phyloP scores from a whole-genome alignment of 2,797 vertebrate species.

The Sarcophilus harrisii region DNA sequence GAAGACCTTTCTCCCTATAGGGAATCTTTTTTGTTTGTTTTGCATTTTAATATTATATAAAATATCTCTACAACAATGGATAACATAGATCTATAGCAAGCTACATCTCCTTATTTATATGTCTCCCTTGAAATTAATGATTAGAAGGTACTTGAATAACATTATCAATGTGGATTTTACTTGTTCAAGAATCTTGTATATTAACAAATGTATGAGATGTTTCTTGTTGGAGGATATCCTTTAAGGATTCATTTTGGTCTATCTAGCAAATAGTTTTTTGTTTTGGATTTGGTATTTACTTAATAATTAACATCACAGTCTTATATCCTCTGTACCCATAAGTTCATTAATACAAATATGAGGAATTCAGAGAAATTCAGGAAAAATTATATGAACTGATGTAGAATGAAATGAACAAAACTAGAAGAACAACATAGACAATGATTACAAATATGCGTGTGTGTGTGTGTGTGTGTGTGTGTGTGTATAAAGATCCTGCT shows the following conservation, averaged over 20 bases:
- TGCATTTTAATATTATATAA: background rate
- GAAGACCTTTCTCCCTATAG: background rate
- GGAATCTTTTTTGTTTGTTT: background rate
- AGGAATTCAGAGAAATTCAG: background rate
- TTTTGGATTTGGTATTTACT: background rate
- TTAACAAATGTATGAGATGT: background rate
- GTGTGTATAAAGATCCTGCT: background rate
- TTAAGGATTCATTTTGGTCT: background rate
- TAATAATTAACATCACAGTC: background rate
- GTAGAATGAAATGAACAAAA: background rate
- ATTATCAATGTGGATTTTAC: background rate
- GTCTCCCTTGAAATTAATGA: background rate
- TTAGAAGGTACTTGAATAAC: background rate
- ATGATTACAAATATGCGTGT: background rate
- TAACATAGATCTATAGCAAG: background rate
- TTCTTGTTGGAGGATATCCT: background rate
- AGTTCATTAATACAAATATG: background rate
- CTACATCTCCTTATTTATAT: background rate
- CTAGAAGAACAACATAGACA: background rate
- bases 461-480: too few relatives aligned
- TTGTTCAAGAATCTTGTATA: background rate
- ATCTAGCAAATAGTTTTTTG: background rate
- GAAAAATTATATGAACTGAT: background rate
- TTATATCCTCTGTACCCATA: background rate
- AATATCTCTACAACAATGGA: background rate